These are phyloP conservation scores for Megalonaias nervosa DNA, from an alignment of 1,140 invertebrate species.

Conservation along the genomic window DNA sequence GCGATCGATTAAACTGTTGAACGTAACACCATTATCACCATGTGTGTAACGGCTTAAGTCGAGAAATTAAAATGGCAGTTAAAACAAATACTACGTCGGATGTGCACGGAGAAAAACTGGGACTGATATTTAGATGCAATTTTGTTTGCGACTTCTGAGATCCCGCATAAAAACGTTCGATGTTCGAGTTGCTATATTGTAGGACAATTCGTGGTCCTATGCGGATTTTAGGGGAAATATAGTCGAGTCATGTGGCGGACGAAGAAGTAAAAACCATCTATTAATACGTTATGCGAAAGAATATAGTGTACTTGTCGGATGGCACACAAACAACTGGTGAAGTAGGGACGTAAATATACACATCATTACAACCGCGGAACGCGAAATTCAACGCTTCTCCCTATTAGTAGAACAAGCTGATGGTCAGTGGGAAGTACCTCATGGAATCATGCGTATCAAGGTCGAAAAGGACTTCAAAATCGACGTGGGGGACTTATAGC, in stretches of 20 bases:
- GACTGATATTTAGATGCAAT: slow-evolving; percentile 55
- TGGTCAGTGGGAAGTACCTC: too few relatives aligned
- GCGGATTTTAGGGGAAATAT: slow-evolving; percentile 49
- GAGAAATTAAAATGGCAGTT: slow-evolving; percentile 53
- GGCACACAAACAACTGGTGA: too few relatives aligned
- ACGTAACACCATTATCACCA: slow-evolving; percentile 54
- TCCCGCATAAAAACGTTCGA: slow-evolving; percentile 48
- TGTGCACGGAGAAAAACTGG: slow-evolving; percentile 59
- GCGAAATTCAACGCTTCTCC: too few relatives aligned
- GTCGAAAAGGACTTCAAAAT: too few relatives aligned
- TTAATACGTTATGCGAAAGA: slow-evolving; percentile 43
- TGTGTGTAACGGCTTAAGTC: slow-evolving; percentile 50
- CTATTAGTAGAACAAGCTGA: too few relatives aligned
- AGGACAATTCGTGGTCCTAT: slow-evolving; percentile 51
- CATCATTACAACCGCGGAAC: too few relatives aligned
- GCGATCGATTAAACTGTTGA: slow-evolving; percentile 40
- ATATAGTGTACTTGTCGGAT: too few relatives aligned
- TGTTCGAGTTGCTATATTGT: slow-evolving; percentile 60
- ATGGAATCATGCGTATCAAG: too few relatives aligned
- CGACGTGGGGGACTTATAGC: too few relatives aligned
- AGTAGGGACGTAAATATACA: too few relatives aligned
- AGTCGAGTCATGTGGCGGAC: slow-evolving; percentile 36
- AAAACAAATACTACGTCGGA: slow-evolving; percentile 46
- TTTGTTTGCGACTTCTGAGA: slow-evolving; percentile 56
- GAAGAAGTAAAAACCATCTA: slow-evolving; percentile 36